Conservation (phyloP, 2,888 invertebrate species). For the Lathronympha strigana region DNA sequence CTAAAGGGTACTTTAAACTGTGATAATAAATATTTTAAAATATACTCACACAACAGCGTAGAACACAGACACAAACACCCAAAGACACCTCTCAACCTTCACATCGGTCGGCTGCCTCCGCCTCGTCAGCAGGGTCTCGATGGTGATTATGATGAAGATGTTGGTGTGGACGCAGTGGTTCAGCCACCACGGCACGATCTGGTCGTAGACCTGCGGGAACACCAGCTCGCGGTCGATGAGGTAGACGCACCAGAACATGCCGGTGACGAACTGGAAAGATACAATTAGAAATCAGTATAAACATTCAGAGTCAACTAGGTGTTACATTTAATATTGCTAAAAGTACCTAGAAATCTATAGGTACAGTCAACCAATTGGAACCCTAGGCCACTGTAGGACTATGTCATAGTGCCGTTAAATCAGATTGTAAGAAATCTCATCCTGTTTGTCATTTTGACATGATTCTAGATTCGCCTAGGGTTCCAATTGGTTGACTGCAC, state of each 20-base stretch:
- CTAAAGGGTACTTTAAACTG: too few species aligned
- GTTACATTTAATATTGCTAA: too few species aligned
- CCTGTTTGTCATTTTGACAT: too few species aligned
- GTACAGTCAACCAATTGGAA: too few species aligned
- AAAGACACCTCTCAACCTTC: constrained; percentile 60
- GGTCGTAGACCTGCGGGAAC: constrained; percentile 79
- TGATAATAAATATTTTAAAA: neutral
- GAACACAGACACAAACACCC: constrained; percentile 51
- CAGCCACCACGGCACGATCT: constrained; percentile 82
- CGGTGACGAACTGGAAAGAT: constrained; percentile 75
- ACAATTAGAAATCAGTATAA: neutral
- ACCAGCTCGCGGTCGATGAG: constrained; percentile 82
- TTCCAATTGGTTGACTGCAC: too few species aligned
- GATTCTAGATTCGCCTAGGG: too few species aligned
- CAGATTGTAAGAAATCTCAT: too few species aligned
- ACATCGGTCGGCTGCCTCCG: constrained; percentile 60
- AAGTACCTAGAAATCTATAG: too few species aligned
- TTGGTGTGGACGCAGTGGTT: constrained; percentile 85
- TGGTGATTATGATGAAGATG: constrained; percentile 73
- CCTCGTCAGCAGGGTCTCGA: constrained; percentile 75
- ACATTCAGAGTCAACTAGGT: too few species aligned
- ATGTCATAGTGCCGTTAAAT: too few species aligned
- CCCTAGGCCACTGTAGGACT: too few species aligned
- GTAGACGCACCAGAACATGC: constrained; percentile 83
- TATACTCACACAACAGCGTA: constrained; percentile 74